Percentiles rank a stretch among this genome's conserved stretches.
Conservation (phyloP, 2,797 vertebrate genomes). For the Taeniopygia guttata region DNA sequence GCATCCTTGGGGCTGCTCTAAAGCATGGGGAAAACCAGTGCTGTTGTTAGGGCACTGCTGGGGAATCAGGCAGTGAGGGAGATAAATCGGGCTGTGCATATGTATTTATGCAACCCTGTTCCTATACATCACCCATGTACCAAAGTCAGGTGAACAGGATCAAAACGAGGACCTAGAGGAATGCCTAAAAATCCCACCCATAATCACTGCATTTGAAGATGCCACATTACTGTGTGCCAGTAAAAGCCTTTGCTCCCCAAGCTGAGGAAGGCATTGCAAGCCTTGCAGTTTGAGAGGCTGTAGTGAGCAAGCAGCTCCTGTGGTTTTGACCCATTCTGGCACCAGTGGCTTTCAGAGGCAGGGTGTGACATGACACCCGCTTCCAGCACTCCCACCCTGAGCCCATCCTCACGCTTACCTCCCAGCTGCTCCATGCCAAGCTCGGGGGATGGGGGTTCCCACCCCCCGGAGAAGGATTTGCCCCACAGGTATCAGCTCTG, state of each 20-base stretch:
- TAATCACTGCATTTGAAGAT: neutral
- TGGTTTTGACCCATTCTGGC: neutral
- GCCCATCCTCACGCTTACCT: conserved; percentile 43
- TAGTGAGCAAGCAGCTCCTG: neutral
- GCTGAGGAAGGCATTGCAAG: neutral
- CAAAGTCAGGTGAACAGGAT: neutral
- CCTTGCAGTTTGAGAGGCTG: neutral
- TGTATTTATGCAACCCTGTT: accelerated
- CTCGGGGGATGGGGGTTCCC: accelerated
- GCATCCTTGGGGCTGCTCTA: neutral
- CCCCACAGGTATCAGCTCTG: neutral
- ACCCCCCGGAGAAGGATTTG: neutral
- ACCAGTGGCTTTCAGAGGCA: neutral
- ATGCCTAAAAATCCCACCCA: neutral
- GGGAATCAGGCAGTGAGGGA: neutral
- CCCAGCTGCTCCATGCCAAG: conserved; percentile 5
- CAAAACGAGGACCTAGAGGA: neutral
- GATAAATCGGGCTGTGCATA: neutral
- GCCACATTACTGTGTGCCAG: accelerated
- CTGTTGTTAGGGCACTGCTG: accelerated
- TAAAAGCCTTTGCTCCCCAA: neutral
- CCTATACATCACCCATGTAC: accelerated
- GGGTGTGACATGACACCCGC: accelerated
- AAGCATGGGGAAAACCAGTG: neutral
- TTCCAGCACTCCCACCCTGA: neutral